phyloP scores from a whole-genome alignment of 2,797 vertebrate species.

The Ptychobarbus kaznakovi region DNA sequence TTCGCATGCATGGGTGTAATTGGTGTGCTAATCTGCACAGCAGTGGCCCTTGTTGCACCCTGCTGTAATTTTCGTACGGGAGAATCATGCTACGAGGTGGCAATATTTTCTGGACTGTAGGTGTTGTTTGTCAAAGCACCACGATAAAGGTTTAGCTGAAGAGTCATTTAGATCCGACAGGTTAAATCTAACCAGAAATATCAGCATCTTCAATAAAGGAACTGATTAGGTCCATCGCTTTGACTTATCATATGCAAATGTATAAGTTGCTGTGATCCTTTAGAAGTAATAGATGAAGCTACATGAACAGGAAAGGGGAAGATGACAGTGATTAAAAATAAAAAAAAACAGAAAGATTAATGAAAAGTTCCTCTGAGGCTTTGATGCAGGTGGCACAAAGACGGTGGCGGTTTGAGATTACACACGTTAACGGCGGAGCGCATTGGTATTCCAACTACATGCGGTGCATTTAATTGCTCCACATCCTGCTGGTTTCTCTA shows the following conservation, averaged over 20 bases:
- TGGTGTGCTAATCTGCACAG: slow-evolving; percentile 50
- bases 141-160: background rate
- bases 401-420: slow-evolving; percentile 48
- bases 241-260: slow-evolving; percentile 52
- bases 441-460: slow-evolving; percentile 61
- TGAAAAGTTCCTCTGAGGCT: slow-evolving; percentile 54
- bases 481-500: slow-evolving; percentile 62
- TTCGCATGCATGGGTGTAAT: slow-evolving; percentile 39
- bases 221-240: slow-evolving; percentile 49
- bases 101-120: background rate
- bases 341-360: slow-evolving; percentile 44
- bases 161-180: slow-evolving; percentile 24
- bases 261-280: slow-evolving; percentile 16
- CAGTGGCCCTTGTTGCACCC: slow-evolving; percentile 17
- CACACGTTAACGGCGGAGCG: slow-evolving; percentile 31
- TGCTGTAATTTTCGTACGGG: background rate
- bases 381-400: slow-evolving; percentile 57
- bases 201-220: slow-evolving; percentile 49
- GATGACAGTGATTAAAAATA: slow-evolving; percentile 19
- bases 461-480: slow-evolving; percentile 63
- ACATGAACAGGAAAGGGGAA: background rate
- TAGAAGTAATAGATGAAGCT: slow-evolving; percentile 8
- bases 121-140: background rate
- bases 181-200: slow-evolving; percentile 46
- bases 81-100: slow-evolving; percentile 10